A percentile compares a stretch with the other conserved stretches of the same genome.
These are phyloP conservation scores for Zaprionus davidi DNA, from an alignment of 1,140 invertebrate genomes.

Conservation along the genomic window DNA sequence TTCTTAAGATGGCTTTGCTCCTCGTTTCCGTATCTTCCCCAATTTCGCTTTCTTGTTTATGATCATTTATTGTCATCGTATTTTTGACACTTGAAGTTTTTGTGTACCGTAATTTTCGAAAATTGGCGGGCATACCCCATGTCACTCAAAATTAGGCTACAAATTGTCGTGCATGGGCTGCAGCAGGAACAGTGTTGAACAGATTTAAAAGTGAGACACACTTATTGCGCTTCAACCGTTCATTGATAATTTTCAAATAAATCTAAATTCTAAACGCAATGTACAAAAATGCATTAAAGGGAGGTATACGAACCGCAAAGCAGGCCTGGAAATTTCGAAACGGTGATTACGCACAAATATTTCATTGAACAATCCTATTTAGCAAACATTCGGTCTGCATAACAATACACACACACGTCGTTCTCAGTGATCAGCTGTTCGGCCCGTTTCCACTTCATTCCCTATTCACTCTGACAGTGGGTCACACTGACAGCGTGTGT, in stretches of 20 bases:
- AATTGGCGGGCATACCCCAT: too few species aligned
- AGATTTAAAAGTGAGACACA: slow-evolving; percentile 3
- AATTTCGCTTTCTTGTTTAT: too few species aligned
- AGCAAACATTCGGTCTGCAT: slow-evolving; percentile 28
- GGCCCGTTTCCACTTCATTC: slow-evolving; percentile 13
- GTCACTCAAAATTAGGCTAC: background rate
- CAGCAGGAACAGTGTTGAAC: slow-evolving; percentile 8
- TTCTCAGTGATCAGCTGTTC: slow-evolving; percentile 57
- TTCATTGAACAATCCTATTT: slow-evolving; percentile 38
- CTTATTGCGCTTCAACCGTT: slow-evolving; percentile 22
- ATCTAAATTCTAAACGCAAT: slow-evolving; percentile 44
- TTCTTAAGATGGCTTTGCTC: too few species aligned
- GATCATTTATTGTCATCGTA: too few species aligned
- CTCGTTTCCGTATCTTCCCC: too few species aligned
- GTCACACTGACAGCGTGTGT: slow-evolving; percentile 57
- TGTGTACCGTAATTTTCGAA: too few species aligned
- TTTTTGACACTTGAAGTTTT: too few species aligned
- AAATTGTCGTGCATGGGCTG: background rate
- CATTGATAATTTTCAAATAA: slow-evolving; percentile 23
- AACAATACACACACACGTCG: slow-evolving; percentile 24
- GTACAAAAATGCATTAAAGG: slow-evolving; percentile 77
- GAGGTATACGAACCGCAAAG: slow-evolving; percentile 73
- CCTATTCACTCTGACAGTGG: slow-evolving; percentile 23
- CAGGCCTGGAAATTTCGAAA: slow-evolving; percentile 80
- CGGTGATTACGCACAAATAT: slow-evolving; percentile 58